Percentiles rank a stretch among this genome's conserved stretches.
These are phyloP conservation scores for Chalcosyrphus nemorum DNA, from an alignment of 2,888 invertebrate species.

Conservation along the genomic window DNA sequence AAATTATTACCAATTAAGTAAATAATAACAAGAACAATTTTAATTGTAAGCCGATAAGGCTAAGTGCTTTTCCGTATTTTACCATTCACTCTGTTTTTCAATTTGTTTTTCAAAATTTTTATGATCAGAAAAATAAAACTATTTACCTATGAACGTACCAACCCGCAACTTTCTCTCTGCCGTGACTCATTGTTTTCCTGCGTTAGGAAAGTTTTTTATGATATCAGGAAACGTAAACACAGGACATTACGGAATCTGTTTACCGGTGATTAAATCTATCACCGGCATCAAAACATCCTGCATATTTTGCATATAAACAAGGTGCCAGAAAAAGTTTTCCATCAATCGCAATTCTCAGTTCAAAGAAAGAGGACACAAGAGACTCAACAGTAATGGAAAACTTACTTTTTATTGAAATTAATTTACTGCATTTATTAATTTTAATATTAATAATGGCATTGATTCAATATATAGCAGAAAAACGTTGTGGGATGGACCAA, in stretches of 20 bases:
- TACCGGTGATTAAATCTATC: not conserved
- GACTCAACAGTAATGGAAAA: not conserved
- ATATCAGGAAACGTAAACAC: no score
- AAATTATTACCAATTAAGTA: no score
- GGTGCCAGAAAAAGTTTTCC: not conserved
- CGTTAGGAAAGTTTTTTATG: no score
- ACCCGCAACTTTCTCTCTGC: no score
- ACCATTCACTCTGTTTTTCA: no score
- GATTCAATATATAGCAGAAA: not conserved
- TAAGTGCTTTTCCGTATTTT: no score
- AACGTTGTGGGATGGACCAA: not conserved
- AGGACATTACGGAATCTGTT: not conserved
- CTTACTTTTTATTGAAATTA: not conserved
- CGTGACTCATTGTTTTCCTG: not conserved
- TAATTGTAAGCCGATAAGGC: no score
- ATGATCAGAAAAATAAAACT: no score
- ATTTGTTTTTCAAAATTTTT: no score
- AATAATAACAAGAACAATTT: no score
- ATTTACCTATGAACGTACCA: no score
- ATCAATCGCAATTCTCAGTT: not conserved
- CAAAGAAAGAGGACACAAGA: not conserved
- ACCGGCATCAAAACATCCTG: not conserved
- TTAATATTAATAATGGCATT: not conserved
- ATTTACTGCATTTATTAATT: not conserved
- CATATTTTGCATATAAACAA: not conserved